Conservation (phyloP, 2,888 invertebrate species). For the Scaptomyza cyrtandrae region DNA sequence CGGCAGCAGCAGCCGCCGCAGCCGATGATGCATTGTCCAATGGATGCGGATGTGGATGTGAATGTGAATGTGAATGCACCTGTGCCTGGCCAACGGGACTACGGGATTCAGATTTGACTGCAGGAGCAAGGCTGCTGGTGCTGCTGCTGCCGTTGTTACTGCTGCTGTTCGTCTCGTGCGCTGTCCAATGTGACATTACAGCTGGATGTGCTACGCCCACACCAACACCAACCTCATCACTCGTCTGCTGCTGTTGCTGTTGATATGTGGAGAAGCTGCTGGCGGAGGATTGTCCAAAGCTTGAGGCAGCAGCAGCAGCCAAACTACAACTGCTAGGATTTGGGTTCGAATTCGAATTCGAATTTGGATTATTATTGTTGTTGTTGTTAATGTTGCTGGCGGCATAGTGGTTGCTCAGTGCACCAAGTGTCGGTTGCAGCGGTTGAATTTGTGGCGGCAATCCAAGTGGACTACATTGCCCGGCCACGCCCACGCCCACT, state of each 20-base stretch:
- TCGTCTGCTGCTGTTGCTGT: conserved; percentile 58
- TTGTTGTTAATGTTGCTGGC: conserved; percentile 27
- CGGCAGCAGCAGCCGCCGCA: conserved; percentile 33
- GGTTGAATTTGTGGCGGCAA: conserved; percentile 82
- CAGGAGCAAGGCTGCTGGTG: conserved; percentile 66
- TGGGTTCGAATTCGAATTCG: conserved; percentile 51
- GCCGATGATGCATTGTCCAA: conserved; percentile 55
- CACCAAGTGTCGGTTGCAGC: conserved; percentile 80
- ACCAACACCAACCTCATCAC: conserved; percentile 56
- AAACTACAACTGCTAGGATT: conserved; percentile 71
- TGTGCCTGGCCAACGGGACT: conserved; percentile 50
- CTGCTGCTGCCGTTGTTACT: not conserved
- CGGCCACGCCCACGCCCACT: conserved; percentile 75
- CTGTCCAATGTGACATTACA: conserved; percentile 83
- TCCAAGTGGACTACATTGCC: conserved; percentile 82
- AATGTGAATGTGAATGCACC: conserved; percentile 30
- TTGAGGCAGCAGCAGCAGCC: conserved; percentile 56
- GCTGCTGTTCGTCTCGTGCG: conserved; percentile 59
- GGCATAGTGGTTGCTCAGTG: conserved; percentile 70
- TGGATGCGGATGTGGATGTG: conserved; percentile 28
- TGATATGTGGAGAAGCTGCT: conserved; percentile 82
- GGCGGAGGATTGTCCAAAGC: conserved; percentile 75
- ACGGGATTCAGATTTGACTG: conserved; percentile 90
- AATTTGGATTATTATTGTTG: conserved; percentile 21
- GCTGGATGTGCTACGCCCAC: conserved; percentile 43